Evolutionary conservation across 2,888 invertebrate species (phyloP).

Genomic region (Portevinia maculata): DNA sequence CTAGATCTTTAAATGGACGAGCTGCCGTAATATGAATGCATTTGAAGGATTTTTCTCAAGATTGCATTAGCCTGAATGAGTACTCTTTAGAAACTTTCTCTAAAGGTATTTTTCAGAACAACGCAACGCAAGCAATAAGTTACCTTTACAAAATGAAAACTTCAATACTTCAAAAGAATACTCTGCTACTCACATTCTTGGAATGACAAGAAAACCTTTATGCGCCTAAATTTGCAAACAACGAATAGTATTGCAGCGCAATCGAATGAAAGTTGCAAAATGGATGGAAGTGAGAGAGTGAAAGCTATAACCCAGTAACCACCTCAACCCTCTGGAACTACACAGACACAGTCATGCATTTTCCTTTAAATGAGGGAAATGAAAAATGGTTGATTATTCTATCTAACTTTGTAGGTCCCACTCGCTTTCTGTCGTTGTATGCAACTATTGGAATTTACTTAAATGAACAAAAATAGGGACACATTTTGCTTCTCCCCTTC

Average conservation of each 20-base stretch:
- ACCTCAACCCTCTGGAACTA: constrained; percentile 16
- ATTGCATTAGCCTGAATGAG: constrained; percentile 42
- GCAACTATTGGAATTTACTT: constrained; percentile 55
- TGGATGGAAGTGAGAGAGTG: not conserved
- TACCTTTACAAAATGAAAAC: constrained; percentile 5
- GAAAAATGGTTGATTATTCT: too few species aligned
- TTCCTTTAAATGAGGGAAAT: constrained; percentile 50
- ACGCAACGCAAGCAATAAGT: constrained; percentile 29
- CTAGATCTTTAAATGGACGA: not conserved
- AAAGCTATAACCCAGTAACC: constrained; percentile 9
- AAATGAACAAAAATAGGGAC: constrained; percentile 55
- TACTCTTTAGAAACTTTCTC: constrained; percentile 36
- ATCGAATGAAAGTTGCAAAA: constrained; percentile 31
- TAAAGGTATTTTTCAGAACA: constrained; percentile 24
- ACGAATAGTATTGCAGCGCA: constrained; percentile 38
- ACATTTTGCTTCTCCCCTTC: constrained; percentile 31
- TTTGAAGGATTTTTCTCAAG: constrained; percentile 30
- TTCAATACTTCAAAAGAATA: not conserved
- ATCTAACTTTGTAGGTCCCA: not conserved
- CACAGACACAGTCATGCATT: constrained; percentile 56
- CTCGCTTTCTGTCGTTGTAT: constrained; percentile 11
- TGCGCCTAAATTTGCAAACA: constrained; percentile 49
- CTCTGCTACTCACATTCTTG: constrained; percentile 19
- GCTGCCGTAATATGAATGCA: constrained; percentile 24
- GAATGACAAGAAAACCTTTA: constrained; percentile 26